Conservation (phyloP, 2,888 invertebrate species). For the Heliothis peltigera region DNA sequence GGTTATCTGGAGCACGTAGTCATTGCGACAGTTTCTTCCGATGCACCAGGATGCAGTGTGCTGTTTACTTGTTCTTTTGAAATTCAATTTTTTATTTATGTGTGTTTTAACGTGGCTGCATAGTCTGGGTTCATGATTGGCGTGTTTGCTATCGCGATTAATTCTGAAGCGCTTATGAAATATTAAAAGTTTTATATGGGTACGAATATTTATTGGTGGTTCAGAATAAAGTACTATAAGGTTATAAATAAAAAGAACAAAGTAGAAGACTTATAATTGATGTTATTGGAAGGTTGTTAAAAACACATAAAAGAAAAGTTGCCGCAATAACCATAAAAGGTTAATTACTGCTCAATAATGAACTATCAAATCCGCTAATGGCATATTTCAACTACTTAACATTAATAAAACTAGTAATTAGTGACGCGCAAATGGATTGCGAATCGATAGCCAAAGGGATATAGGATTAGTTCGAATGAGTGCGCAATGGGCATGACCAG, state of each 20-base stretch:
- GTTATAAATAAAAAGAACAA: not conserved
- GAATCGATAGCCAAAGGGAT: constrained; percentile 41
- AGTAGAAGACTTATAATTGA: not conserved
- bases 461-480: constrained; percentile 50
- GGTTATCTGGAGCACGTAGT: constrained; percentile 56
- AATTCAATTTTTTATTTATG: constrained; percentile 17
- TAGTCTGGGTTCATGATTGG: constrained; percentile 11
- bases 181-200: not conserved
- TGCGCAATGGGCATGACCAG: constrained; percentile 43
- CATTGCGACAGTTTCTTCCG: constrained; percentile 47
- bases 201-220: not conserved
- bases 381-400: constrained; percentile 42
- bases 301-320: no score
- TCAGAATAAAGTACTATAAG: not conserved
- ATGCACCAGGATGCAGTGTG: constrained; percentile 38
- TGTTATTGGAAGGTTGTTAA: not conserved
- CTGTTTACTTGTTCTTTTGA: constrained; percentile 17
- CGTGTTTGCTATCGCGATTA: constrained; percentile 23
- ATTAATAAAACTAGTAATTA: constrained; percentile 47
- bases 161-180: not conserved
- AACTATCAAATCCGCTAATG: constrained; percentile 43
- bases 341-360: constrained; percentile 39
- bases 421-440: constrained; percentile 19
- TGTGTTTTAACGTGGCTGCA: constrained; percentile 13
- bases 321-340: constrained; percentile 18